These are phyloP conservation scores for Thamnaconus septentrionalis DNA, from an alignment of 2,113 vertebrate genomes.

Conservation along the genomic window DNA sequence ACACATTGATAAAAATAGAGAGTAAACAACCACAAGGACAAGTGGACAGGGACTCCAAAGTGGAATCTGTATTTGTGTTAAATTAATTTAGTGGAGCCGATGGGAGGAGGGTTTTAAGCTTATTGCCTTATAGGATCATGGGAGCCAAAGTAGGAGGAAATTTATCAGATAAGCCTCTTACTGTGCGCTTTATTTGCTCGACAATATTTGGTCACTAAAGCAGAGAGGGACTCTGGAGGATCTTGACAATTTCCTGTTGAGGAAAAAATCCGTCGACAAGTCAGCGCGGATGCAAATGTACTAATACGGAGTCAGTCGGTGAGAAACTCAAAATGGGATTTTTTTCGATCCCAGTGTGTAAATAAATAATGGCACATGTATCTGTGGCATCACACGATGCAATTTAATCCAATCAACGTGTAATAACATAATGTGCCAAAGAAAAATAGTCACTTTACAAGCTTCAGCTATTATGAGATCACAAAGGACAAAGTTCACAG, in stretches of 20 bases:
- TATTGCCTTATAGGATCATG: constrained; percentile 52
- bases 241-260: constrained; percentile 40
- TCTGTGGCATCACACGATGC: too few species aligned
- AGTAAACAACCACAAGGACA: constrained; percentile 8
- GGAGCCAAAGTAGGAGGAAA: constrained; percentile 49
- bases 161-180: constrained; percentile 70
- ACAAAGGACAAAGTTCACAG: too few species aligned
- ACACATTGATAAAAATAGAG: constrained; percentile 10
- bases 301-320: constrained; percentile 8
- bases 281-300: constrained; percentile 17
- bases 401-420: too few species aligned
- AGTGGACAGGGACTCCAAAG: constrained; percentile 14
- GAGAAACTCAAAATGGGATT: not conserved
- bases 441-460: too few species aligned
- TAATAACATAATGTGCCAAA: too few species aligned
- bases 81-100: constrained; percentile 42
- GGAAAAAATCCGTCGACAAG: constrained; percentile 28
- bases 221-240: constrained; percentile 35
- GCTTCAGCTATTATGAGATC: too few species aligned
- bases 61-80: too few species aligned
- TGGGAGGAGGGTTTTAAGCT: constrained; percentile 53
- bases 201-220: constrained; percentile 53
- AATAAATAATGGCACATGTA: too few species aligned
- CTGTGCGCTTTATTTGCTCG: constrained; percentile 55
- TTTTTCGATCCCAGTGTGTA: not conserved